These are phyloP conservation scores for Serrognathus titanus DNA, from an alignment of 2,888 invertebrate species.

Conservation along the genomic window DNA sequence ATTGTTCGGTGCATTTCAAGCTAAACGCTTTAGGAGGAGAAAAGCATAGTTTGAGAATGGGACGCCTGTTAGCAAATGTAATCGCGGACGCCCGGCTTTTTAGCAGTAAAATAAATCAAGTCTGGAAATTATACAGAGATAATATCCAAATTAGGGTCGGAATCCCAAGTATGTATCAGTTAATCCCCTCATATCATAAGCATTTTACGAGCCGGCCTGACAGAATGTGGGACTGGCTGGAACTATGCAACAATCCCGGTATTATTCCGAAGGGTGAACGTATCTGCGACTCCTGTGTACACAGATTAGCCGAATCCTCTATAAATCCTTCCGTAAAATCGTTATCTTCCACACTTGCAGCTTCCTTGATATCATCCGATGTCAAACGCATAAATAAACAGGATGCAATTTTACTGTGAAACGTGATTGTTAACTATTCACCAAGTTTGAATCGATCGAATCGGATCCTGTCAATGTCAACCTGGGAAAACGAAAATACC, in stretches of 20 bases:
- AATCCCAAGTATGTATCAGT: conserved; percentile 16
- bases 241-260: conserved; percentile 15
- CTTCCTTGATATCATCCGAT: conserved; percentile 23
- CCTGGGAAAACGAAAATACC: no score
- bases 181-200: conserved; percentile 34
- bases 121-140: conserved; percentile 11
- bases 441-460: no score
- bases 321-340: conserved; percentile 42
- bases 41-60: no score
- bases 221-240: conserved; percentile 20
- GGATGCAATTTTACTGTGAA: no score
- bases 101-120: conserved; percentile 12
- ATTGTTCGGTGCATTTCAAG: no score
- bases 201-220: conserved; percentile 33
- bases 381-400: no score
- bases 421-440: no score
- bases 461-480: no score
- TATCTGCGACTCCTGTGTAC: conserved; percentile 38
- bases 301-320: conserved; percentile 40
- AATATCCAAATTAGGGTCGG: conserved; percentile 16
- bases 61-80: background rate
- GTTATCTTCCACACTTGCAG: conserved; percentile 36
- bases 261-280: conserved; percentile 32
- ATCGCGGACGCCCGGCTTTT: background rate
- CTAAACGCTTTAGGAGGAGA: no score